Evolutionary conservation across 1,140 invertebrate genomes (phyloP), one percentile per base, ranked within the genome.

Genomic region (Drosophila pseudoananassae): DNA sequence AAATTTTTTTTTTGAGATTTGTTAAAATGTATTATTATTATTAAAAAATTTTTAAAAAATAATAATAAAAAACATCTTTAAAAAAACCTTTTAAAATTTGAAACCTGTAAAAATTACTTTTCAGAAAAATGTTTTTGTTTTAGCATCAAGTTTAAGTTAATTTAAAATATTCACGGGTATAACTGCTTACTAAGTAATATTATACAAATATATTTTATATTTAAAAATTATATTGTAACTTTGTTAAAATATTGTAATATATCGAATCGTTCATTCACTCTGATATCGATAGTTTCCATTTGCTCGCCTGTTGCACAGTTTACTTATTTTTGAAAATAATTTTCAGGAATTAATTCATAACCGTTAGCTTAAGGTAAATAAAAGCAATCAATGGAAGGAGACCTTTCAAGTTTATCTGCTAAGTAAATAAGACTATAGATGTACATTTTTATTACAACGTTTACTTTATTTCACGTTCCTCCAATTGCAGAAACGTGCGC

Each of bases 401-500:
- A n/a, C 33, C 14, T n/a, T 40, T 5, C 8, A 12, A 7, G 2
- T 15, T 7, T 43, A 40, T 43, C 40, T 12, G 10, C 10, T 43
- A 17, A 15, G 2, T 43, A 43, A 15, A 6, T 0, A 6, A 2
- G 14, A 6, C 14, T 2, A 4, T 40, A 43, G 15, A 17, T 6
- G 14, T 15, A 2, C 0, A 43, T 43, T 43, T 36, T n/a, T 1
- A 15, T 20, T 20, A 12, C 3, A 6, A 17, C 31, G 29, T 40
- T 63, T 31, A 45, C 31, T 31, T 15, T 40, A 31, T 6, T 43
- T 43, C 5, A 15, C 14, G 14, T 15, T 14, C 20, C 46, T 0
- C 9, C 6, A 20, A 7, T 33, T 58, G 10, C 14, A 64, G 58
- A 64, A 66, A 66, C 63, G 63, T 66, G 58, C 33, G 23, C 45